Base-by-base conservation (phyloP, 1,140 invertebrate species). In the Drosophila virilis region DNA sequence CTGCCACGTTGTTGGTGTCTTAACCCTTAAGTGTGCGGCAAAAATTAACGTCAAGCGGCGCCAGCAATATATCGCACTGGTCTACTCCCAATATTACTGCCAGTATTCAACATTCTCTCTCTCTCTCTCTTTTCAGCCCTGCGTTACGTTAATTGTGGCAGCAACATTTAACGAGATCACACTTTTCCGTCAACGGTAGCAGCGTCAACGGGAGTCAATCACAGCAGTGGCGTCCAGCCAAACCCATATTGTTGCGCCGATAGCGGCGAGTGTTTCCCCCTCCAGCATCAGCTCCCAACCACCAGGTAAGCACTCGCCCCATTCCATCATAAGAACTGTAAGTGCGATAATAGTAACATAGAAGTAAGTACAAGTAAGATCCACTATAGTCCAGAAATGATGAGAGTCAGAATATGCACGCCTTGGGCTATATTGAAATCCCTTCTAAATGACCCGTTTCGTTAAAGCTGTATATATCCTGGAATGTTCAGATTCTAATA, bases 171-270 rank as follows among this genome's bases (percentile, higher is more conserved):
- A 10, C n/a, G 45, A 51, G 65, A 54, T 48, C 48, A 42, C 33
- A 33, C 51, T n/a, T 60, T 40, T 43, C 37, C 59, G 70, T 46
- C 58, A 65, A 54, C 40, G 71, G 54, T 67, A 72, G 51, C 35
- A 51, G 32, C 58, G 45, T 35, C 37, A 65, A 37, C 17, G 54
- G 43, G 65, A 89, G 50, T 70, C 90, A 82, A 72, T 80, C 58
- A 69, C 79, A 92, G 92, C 91, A 90, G 92, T 92, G 92, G 92
- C 92, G 91, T 92, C 92, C 80, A 77, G 81, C 78, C 92, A 92
- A 77, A 85, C 74, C 69, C 92, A 92, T 69, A 91, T 91, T 69
- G 91, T 90, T 80, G 85, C 91, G 91, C 91, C 92, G 73, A 89
- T 90, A 77, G 77, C 92, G 92, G 91, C 92, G 80, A 92, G 80